These are phyloP conservation scores for Sebastiscus tertius DNA, from an alignment of 2,797 vertebrate species.

Conservation along the genomic window DNA sequence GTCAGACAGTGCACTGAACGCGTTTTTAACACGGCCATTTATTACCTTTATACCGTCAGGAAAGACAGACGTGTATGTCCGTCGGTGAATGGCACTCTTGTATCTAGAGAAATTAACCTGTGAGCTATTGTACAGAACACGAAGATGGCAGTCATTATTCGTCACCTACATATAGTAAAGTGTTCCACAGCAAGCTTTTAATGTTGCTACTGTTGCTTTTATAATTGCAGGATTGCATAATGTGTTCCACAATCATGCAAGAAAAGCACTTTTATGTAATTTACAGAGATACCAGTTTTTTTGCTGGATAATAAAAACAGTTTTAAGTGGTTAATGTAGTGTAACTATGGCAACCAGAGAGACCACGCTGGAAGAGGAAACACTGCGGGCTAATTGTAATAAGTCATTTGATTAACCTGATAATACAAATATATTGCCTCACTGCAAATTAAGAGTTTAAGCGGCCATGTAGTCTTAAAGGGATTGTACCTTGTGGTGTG, in stretches of 20 bases:
- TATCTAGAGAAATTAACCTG: constrained; percentile 18
- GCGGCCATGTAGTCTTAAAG: constrained; percentile 2
- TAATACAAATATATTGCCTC: constrained; percentile 57
- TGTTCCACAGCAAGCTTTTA: not conserved
- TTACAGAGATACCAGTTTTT: constrained; percentile 26
- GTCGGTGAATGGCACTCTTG: not conserved
- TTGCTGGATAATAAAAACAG: constrained; percentile 5
- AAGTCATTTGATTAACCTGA: constrained; percentile 46
- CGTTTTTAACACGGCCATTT: constrained; percentile 22
- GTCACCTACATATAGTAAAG: not conserved
- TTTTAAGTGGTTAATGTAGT: constrained; percentile 13
- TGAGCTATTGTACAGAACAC: not conserved
- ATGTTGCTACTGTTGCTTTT: not conserved
- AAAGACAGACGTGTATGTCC: constrained; percentile 2
- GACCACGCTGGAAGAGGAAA: constrained; percentile 17
- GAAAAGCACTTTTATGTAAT: constrained; percentile 14
- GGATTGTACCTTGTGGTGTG: constrained; percentile 24
- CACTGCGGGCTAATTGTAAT: constrained; percentile 40
- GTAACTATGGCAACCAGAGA: constrained; percentile 62
- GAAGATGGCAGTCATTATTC: not conserved
- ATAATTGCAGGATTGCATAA: constrained; percentile 24
- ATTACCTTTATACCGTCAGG: constrained; percentile 26
- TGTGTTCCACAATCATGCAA: constrained; percentile 6
- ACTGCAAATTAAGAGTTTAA: constrained; percentile 31
- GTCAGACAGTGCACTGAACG: constrained; percentile 25